phyloP scores from a whole-genome alignment of 2,797 vertebrate genomes.

The Australoheros facetus region DNA sequence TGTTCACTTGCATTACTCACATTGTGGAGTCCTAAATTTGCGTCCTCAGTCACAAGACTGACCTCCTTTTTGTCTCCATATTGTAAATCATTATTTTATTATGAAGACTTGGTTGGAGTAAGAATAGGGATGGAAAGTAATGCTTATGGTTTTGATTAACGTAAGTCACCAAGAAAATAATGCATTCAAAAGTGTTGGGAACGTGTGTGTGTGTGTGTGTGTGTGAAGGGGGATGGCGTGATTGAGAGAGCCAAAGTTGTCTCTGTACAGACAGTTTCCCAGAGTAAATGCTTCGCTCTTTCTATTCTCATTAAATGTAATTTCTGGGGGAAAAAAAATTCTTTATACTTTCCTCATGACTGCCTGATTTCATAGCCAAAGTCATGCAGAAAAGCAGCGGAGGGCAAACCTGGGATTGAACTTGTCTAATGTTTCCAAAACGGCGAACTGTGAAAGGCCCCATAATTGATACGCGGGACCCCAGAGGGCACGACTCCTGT shows the following conservation, averaged over 20 bases:
- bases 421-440: slow-evolving; percentile 76
- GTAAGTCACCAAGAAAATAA: background rate
- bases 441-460: slow-evolving; percentile 65
- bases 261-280: background rate
- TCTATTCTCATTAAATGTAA: slow-evolving; percentile 9
- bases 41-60: background rate
- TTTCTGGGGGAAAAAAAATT: background rate
- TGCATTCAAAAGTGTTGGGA: background rate
- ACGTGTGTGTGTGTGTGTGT: background rate
- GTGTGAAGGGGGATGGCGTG: background rate
- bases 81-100: background rate
- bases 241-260: background rate
- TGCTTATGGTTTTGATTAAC: background rate
- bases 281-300: background rate
- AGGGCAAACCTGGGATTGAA: slow-evolving; percentile 64
- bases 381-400: slow-evolving; percentile 26
- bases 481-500: slow-evolving; percentile 81
- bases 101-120: background rate
- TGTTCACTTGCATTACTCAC: background rate
- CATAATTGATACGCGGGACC: slow-evolving; percentile 72
- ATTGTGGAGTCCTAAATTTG: background rate
- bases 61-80: background rate
- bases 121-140: background rate
- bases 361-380: slow-evolving; percentile 52
- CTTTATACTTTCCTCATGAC: slow-evolving; percentile 13